Evolutionary conservation across 2,888 invertebrate species (phyloP).

Genomic region (Drosophila mayaguana): DNA sequence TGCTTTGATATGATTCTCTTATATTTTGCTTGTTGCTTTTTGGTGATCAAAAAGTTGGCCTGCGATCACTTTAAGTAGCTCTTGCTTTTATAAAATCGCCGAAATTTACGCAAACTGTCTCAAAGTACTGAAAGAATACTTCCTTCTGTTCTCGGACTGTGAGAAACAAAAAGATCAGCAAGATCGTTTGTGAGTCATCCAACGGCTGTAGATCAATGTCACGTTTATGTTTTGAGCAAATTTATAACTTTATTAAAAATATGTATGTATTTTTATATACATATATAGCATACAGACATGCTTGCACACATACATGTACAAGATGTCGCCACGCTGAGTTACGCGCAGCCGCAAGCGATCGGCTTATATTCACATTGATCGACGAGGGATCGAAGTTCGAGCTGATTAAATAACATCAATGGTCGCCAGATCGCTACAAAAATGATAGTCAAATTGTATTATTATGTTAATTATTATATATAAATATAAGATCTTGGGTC

Average conservation of each 20-base stretch:
- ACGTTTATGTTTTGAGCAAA: conserved; percentile 67
- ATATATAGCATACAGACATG: conserved; percentile 3
- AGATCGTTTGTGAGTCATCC: conserved; percentile 41
- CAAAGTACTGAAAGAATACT: conserved; percentile 36
- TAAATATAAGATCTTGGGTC: background rate
- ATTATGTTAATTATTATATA: conserved; percentile 15
- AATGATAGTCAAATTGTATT: conserved; percentile 18
- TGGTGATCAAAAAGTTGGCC: conserved; percentile 67
- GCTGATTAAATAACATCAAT: conserved; percentile 10
- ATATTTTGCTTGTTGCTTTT: conserved; percentile 3
- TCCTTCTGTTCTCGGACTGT: conserved; percentile 47
- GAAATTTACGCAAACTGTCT: conserved; percentile 70
- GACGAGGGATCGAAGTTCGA: conserved; percentile 13
- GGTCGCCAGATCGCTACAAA: conserved; percentile 4
- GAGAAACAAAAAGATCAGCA: conserved; percentile 58
- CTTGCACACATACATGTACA: background rate
- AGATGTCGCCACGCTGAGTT: conserved; percentile 23
- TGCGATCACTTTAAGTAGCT: conserved; percentile 62
- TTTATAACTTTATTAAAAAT: conserved; percentile 78
- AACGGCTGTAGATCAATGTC: conserved; percentile 72
- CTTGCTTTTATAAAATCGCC: conserved; percentile 64
- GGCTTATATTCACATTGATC: conserved; percentile 26
- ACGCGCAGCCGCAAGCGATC: conserved; percentile 26
- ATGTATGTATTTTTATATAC: conserved; percentile 31
- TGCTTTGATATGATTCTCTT: conserved; percentile 60